phyloP scores from a whole-genome alignment of 2,113 vertebrate species.

The Cinclus mexicanus region DNA sequence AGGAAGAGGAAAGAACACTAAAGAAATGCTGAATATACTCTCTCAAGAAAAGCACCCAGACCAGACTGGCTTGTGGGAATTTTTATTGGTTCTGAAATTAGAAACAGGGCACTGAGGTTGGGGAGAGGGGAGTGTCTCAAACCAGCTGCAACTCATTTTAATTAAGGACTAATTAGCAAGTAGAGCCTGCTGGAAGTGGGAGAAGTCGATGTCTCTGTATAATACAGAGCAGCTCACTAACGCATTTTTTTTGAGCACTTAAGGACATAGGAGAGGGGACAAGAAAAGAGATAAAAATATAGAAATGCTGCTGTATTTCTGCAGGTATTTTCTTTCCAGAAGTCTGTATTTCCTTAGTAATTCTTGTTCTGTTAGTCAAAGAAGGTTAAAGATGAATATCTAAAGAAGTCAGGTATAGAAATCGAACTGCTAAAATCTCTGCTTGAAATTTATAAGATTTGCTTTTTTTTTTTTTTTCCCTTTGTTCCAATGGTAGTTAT shows the following conservation, averaged over 20 bases:
- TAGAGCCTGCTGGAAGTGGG: neutral
- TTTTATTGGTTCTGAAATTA: constrained; percentile 46
- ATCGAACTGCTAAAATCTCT: neutral
- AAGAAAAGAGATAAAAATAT: neutral
- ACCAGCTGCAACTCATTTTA: constrained; percentile 63
- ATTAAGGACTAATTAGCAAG: constrained; percentile 49
- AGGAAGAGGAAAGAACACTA: neutral
- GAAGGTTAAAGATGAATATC: rapidly evolving
- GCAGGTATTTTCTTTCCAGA: neutral
- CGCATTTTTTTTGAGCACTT: neutral
- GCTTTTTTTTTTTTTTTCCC: rapidly evolving
- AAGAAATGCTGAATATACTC: constrained; percentile 11
- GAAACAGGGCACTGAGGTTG: constrained; percentile 26
- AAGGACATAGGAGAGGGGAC: neutral
- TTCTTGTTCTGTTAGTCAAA: neutral
- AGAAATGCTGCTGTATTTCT: rapidly evolving
- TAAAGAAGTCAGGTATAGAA: neutral
- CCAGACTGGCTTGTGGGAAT: neutral
- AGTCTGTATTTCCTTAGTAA: neutral
- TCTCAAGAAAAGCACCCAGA: neutral
- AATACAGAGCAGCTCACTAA: neutral
- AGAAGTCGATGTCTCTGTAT: neutral
- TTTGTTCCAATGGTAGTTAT: neutral
- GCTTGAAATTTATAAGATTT: neutral
- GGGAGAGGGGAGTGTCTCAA: constrained; percentile 28